These are phyloP conservation scores for Luperina nickerlii DNA, from an alignment of 2,888 invertebrate species.

Conservation along the genomic window DNA sequence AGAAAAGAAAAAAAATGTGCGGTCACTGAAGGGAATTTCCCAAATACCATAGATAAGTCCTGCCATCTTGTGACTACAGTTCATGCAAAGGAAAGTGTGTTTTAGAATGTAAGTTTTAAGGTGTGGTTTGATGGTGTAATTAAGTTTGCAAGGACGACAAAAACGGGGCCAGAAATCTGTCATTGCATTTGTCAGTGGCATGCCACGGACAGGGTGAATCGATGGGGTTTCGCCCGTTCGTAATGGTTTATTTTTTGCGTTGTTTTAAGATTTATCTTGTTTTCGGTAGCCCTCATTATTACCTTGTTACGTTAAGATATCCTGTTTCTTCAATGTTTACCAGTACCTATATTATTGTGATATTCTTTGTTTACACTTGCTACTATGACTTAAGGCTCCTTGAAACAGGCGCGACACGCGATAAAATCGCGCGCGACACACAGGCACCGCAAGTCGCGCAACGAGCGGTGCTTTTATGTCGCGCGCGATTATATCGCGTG, in stretches of 20 bases:
- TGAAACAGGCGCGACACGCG: too few species aligned
- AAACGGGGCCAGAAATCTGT: slow-evolving; percentile 72
- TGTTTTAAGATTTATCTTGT: slow-evolving; percentile 59
- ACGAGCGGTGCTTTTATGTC: too few species aligned
- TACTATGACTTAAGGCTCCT: background rate
- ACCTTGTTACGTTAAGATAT: background rate
- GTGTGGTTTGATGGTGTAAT: slow-evolving; percentile 19
- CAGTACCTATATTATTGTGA: background rate
- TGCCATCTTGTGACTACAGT: slow-evolving; percentile 40
- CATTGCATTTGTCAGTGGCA: slow-evolving; percentile 75
- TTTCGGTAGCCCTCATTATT: slow-evolving; percentile 45
- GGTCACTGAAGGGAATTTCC: slow-evolving; percentile 70
- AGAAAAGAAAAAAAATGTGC: slow-evolving; percentile 65
- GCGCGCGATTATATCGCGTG: too few species aligned
- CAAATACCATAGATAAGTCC: slow-evolving; percentile 69
- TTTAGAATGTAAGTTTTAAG: slow-evolving; percentile 35
- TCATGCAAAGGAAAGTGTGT: slow-evolving; percentile 44
- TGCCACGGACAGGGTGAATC: slow-evolving; percentile 67
- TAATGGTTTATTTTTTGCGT: slow-evolving; percentile 63
- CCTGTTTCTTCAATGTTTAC: background rate
- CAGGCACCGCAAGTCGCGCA: too few species aligned
- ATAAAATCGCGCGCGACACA: too few species aligned
- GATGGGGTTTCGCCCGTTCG: slow-evolving; percentile 62
- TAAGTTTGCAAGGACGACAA: slow-evolving; percentile 50
- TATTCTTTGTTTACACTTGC: background rate